phyloP scores from a whole-genome alignment of 2,797 vertebrate species.

The Sebastes itinus region DNA sequence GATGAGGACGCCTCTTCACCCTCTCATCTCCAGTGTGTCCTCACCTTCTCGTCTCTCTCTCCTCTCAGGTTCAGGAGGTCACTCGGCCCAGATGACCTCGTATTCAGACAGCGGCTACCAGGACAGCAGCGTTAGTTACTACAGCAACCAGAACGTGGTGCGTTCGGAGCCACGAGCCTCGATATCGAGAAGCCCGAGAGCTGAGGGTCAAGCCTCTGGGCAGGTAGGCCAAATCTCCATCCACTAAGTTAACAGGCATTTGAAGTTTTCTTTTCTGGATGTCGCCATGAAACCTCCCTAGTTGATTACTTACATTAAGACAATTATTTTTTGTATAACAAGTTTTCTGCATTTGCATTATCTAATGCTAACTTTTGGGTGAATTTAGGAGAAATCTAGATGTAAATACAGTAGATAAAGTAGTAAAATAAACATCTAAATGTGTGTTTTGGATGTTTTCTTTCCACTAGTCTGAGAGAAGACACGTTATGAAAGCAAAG shows the following conservation, averaged over 20 bases:
- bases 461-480: no score
- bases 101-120: conserved; percentile 98
- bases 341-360: no score
- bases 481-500: no score
- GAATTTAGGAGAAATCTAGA: no score
- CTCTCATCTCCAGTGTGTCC: neutral
- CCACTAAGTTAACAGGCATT: no score
- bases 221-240: conserved; percentile 53
- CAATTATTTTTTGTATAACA: no score
- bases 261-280: neutral
- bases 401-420: no score
- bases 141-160: conserved; percentile 90
- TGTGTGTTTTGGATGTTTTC: no score
- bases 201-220: conserved; percentile 82
- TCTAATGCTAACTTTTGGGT: no score
- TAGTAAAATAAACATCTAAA: no score
- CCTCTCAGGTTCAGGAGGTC: conserved; percentile 88
- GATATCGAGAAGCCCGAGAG: conserved; percentile 84
- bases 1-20: neutral
- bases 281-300: no score
- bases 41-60: conserved; percentile 4
- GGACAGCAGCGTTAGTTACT: conserved; percentile 92
- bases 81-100: conserved; percentile 97
- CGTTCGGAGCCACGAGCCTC: conserved; percentile 89
- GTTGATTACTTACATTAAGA: no score